A percentile compares a stretch with the other conserved stretches of the same genome.
These are phyloP conservation scores for Onychomys arenicola DNA, from an alignment of 2,797 vertebrate genomes.

Conservation along the genomic window DNA sequence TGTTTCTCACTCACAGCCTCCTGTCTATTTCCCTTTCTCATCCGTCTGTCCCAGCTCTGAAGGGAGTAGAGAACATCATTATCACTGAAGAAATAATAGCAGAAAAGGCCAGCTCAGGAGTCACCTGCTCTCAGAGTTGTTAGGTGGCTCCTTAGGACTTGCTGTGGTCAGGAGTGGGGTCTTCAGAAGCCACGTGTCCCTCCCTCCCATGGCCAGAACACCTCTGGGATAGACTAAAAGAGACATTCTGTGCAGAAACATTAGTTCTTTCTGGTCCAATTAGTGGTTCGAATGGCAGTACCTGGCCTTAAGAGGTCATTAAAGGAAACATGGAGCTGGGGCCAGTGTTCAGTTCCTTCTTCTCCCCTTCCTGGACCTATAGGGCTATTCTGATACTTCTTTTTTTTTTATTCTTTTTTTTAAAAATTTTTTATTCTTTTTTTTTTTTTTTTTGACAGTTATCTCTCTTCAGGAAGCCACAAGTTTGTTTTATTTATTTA, in stretches of 20 bases:
- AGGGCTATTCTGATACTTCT: constrained; percentile 34
- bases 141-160: constrained; percentile 5
- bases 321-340: neutral
- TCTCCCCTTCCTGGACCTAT: neutral
- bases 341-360: constrained; percentile 14
- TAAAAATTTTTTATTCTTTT: too few relatives aligned
- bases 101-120: neutral
- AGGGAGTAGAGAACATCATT: neutral
- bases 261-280: constrained; percentile 6
- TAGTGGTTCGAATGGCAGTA: constrained; percentile 3
- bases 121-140: neutral
- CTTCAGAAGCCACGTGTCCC: neutral
- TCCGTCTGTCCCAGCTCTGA: neutral
- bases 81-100: constrained; percentile 3
- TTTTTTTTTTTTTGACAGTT: too few relatives aligned
- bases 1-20: neutral
- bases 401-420: too few relatives aligned
- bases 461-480: too few relatives aligned
- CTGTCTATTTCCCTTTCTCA: neutral
- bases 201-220: neutral
- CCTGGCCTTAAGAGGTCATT: constrained; percentile 11
- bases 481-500: too few relatives aligned
- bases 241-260: neutral
- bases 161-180: neutral
- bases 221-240: neutral